Conservation (phyloP, 2,797 vertebrate species). For the Darevskia nairensis region DNA sequence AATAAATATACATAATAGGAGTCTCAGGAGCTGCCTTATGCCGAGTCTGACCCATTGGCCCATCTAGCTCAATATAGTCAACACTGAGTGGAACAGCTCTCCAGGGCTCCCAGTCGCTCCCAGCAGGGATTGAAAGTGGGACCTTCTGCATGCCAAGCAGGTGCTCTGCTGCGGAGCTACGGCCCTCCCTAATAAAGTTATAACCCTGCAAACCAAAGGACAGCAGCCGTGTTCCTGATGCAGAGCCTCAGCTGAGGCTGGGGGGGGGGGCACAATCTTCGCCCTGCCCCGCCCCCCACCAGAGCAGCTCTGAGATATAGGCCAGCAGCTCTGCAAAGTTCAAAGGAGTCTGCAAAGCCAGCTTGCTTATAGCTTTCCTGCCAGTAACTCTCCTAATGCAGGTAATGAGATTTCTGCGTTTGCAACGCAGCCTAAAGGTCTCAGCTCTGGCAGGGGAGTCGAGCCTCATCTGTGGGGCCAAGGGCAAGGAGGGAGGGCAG, state of each 20-base stretch:
- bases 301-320: slow-evolving; percentile 81
- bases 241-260: not conserved
- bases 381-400: not conserved
- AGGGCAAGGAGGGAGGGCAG: not conserved
- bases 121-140: too few relatives aligned
- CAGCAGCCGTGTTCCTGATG: not conserved
- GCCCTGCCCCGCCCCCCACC: slow-evolving; percentile 71
- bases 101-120: too few relatives aligned
- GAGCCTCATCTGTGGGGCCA: not conserved
- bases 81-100: too few relatives aligned
- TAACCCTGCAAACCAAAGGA: too few relatives aligned
- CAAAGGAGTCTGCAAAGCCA: slow-evolving; percentile 83
- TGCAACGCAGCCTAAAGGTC: not conserved
- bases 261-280: not conserved
- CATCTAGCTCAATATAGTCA: too few relatives aligned
- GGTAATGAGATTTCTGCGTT: not conserved
- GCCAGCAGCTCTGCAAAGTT: slow-evolving; percentile 79
- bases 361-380: not conserved
- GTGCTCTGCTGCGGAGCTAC: too few relatives aligned
- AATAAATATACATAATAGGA: too few relatives aligned
- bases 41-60: too few relatives aligned
- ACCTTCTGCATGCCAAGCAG: too few relatives aligned
- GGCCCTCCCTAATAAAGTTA: slow-evolving; percentile 14
- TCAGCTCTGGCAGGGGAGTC: not conserved
- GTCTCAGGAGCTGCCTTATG: too few relatives aligned